Conservation (phyloP, 2,888 invertebrate genomes). For the Catotricha subobsoleta region DNA sequence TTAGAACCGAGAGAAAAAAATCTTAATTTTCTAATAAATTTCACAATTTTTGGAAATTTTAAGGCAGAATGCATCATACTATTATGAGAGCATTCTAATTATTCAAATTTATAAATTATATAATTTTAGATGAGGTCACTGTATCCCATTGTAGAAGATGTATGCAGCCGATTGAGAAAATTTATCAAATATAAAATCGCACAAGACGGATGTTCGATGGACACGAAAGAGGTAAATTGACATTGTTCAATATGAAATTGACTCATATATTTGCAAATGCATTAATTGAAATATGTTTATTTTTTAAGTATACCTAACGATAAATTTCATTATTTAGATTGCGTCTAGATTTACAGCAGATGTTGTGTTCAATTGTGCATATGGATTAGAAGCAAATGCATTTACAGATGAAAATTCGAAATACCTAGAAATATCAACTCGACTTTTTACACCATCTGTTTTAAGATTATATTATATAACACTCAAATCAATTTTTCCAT, state of each 20-base stretch:
- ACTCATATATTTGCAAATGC: background rate
- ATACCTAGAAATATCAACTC: constrained; percentile 10
- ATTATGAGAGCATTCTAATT: too few species aligned
- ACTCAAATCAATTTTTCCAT: constrained; percentile 11
- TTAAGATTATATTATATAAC: constrained; percentile 6
- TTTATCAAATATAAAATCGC: constrained; percentile 23
- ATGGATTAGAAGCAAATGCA: constrained; percentile 21
- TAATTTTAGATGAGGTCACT: constrained; percentile 27
- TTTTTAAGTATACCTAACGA: too few species aligned
- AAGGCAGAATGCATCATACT: too few species aligned
- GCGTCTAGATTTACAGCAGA: constrained; percentile 9
- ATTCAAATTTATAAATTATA: background rate
- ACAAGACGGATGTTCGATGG: constrained; percentile 19
- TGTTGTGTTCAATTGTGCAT: constrained; percentile 20
- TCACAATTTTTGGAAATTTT: too few species aligned
- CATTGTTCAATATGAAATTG: background rate
- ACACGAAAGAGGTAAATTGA: constrained; percentile 26
- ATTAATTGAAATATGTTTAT: background rate
- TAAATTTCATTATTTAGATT: too few species aligned
- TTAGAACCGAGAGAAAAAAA: too few species aligned
- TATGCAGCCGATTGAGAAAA: constrained; percentile 25
- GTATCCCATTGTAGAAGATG: constrained; percentile 30
- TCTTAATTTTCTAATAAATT: too few species aligned
- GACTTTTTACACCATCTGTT: constrained; percentile 9
- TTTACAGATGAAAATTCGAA: constrained; percentile 11